A percentile compares a stretch with the other conserved stretches of the same genome.
These are phyloP conservation scores for Gallinago paraguaiae DNA, from an alignment of 2,113 vertebrate species.

Conservation along the genomic window DNA sequence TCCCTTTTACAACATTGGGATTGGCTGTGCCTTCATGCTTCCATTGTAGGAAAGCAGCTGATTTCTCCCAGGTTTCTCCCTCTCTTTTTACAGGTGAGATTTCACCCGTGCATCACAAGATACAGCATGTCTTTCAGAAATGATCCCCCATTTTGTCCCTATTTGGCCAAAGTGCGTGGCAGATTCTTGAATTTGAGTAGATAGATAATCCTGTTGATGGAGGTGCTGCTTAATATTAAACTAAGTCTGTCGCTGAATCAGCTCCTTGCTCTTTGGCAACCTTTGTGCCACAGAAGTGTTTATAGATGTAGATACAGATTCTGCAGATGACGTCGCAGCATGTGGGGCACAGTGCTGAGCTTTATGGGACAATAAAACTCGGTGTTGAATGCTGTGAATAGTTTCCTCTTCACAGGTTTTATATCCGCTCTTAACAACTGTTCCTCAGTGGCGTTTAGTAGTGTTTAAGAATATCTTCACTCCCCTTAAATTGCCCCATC, in stretches of 20 bases:
- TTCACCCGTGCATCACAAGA: neutral
- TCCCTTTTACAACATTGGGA: neutral
- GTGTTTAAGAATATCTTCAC: neutral
- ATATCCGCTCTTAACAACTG: neutral
- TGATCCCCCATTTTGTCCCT: neutral
- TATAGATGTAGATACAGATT: neutral
- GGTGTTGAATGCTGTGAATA: neutral
- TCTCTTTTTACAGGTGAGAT: neutral
- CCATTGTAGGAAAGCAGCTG: neutral
- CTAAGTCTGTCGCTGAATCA: neutral
- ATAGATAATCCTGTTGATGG: neutral
- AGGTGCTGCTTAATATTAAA: slow-evolving; percentile 34
- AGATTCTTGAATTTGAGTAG: neutral
- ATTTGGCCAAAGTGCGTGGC: neutral
- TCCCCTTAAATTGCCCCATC: neutral
- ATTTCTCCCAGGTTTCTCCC: neutral
- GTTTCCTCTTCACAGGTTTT: neutral
- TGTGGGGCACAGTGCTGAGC: neutral
- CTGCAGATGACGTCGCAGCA: neutral
- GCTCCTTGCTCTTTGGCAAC: neutral
- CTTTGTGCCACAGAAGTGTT: slow-evolving; percentile 6
- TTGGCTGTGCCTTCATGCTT: neutral
- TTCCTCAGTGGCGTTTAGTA: neutral
- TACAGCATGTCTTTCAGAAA: neutral
- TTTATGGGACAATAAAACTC: slow-evolving; percentile 19